phyloP scores from a whole-genome alignment of 1,140 invertebrate genomes.

The Tribolium madens region DNA sequence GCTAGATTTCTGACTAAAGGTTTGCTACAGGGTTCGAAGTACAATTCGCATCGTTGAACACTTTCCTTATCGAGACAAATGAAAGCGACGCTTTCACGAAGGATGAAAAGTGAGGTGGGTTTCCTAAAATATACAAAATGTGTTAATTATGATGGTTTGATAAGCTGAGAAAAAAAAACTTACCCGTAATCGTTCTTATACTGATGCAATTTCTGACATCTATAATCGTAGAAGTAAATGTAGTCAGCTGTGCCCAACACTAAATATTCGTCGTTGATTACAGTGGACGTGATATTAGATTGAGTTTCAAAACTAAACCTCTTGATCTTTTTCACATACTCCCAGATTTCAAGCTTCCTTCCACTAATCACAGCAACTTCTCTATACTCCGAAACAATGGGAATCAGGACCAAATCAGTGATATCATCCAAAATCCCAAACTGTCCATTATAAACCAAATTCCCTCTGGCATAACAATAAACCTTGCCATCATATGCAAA shows the following conservation, averaged over 20 bases:
- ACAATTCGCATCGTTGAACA: conserved; percentile 49
- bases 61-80: conserved; percentile 50
- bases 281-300: background rate
- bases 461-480: background rate
- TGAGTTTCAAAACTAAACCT: background rate
- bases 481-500: conserved; percentile 13
- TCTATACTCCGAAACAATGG: background rate
- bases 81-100: conserved; percentile 46
- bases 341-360: conserved; percentile 1
- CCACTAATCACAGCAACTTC: background rate
- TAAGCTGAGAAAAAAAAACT: background rate
- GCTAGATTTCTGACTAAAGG: conserved; percentile 23
- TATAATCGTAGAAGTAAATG: conserved; percentile 34
- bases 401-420: background rate
- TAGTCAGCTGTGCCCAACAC: conserved; percentile 11
- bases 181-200: conserved; percentile 20
- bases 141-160: background rate
- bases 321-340: background rate
- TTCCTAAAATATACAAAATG: conserved; percentile 37
- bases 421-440: background rate
- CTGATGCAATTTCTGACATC: background rate
- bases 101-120: conserved; percentile 44
- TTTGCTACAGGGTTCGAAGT: background rate
- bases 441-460: conserved; percentile 21
- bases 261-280: background rate